A percentile compares a stretch with the other conserved stretches of the same genome.
phyloP scores from a whole-genome alignment of 2,888 invertebrate species.

The Autographa pulchrina region DNA sequence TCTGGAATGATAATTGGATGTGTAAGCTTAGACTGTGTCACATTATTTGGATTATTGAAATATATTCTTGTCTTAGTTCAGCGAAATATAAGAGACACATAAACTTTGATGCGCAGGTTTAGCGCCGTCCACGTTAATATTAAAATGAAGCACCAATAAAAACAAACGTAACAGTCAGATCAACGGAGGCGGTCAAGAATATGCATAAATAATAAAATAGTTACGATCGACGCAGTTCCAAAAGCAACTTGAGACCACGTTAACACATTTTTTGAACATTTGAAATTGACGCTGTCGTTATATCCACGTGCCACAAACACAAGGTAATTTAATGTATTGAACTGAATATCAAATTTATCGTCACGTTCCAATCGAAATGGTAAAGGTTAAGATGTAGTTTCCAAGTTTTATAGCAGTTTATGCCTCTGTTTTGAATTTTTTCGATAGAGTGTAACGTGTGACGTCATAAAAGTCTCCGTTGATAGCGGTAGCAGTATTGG shows the following conservation, averaged over 20 bases:
- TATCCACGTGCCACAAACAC: constrained; percentile 52
- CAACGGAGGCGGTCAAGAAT: constrained; percentile 57
- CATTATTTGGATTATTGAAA: constrained; percentile 4
- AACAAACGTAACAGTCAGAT: constrained; percentile 37
- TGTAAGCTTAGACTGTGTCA: constrained; percentile 21
- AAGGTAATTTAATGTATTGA: constrained; percentile 46
- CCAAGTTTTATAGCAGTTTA: constrained; percentile 42
- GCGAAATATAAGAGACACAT: constrained; percentile 25
- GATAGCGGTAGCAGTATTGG: constrained; percentile 30
- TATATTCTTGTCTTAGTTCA: not conserved
- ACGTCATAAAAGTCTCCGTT: constrained; percentile 37
- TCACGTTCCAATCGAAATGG: constrained; percentile 27
- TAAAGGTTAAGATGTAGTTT: constrained; percentile 45
- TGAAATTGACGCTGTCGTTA: constrained; percentile 48
- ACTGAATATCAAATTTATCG: constrained; percentile 44
- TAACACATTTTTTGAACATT: constrained; percentile 61
- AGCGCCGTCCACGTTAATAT: constrained; percentile 29
- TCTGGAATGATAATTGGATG: constrained; percentile 45
- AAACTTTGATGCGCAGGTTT: constrained; percentile 26
- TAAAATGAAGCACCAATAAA: constrained; percentile 51
- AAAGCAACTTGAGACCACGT: constrained; percentile 49
- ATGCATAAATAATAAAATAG: constrained; percentile 64
- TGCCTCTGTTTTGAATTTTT: constrained; percentile 50
- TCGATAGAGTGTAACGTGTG: constrained; percentile 27
- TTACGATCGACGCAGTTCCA: constrained; percentile 35